phyloP scores from a whole-genome alignment of 2,888 invertebrate genomes.

The Epinotia brunnichana region DNA sequence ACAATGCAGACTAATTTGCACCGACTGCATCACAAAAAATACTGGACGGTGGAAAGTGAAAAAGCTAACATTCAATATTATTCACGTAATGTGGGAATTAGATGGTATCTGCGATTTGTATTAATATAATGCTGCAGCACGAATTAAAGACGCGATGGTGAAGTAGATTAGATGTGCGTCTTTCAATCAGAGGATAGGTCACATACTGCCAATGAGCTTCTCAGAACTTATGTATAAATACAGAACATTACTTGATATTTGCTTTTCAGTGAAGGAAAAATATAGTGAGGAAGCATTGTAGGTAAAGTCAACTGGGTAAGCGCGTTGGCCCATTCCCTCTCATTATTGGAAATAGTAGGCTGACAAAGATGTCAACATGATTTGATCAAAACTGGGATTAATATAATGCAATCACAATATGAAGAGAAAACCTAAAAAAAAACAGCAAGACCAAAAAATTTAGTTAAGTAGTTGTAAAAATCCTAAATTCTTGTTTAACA shows the following conservation, averaged over 20 bases:
- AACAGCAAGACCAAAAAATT: no score
- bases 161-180: no score
- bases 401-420: neutral
- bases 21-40: slow-evolving; percentile 17
- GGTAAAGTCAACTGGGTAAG: no score
- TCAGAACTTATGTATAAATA: neutral
- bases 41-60: slow-evolving; percentile 1
- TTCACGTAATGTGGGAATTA: neutral
- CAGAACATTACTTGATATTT: neutral
- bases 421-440: no score
- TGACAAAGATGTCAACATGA: no score
- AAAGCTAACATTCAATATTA: slow-evolving; percentile 6
- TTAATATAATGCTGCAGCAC: no score
- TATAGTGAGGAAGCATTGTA: neutral
- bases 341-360: no score
- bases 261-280: neutral
- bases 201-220: no score
- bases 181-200: no score
- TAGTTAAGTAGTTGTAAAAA: neutral
- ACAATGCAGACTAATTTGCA: slow-evolving; percentile 30
- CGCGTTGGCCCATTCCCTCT: no score
- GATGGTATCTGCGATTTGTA: neutral
- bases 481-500: neutral
- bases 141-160: no score
- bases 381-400: neutral